Conservation (phyloP, 2,888 invertebrate genomes). For the Andrena bicolor region DNA sequence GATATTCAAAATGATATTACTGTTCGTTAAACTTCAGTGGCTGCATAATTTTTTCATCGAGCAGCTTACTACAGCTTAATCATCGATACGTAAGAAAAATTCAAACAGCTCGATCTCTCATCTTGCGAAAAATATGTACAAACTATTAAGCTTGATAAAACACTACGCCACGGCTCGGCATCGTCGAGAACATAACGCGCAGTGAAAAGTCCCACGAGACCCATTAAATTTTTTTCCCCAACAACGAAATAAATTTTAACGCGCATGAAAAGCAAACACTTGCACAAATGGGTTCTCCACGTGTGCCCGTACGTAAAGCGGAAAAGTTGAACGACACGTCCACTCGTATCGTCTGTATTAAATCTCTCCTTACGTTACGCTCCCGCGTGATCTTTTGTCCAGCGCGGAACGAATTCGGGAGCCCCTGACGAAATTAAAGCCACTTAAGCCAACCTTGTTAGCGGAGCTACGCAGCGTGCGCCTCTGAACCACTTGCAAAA, state of each 20-base stretch:
- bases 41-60: constrained; percentile 21
- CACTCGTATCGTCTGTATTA: not conserved
- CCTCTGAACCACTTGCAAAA: not conserved
- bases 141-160: not conserved
- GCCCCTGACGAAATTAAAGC: not conserved
- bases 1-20: constrained; percentile 10
- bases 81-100: not conserved
- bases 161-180: not conserved
- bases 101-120: not conserved
- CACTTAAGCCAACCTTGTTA: constrained; percentile 3
- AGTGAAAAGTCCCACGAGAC: constrained; percentile 9
- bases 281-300: not conserved
- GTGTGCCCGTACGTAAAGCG: not conserved
- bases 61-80: not conserved
- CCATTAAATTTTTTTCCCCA: constrained; percentile 5
- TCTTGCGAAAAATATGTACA: not conserved
- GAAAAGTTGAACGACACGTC: not conserved
- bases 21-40: constrained; percentile 10
- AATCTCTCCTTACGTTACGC: not conserved
- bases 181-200: not conserved
- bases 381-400: not conserved
- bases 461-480: constrained; percentile 9
- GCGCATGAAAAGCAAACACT: constrained; percentile 15
- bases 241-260: constrained; percentile 11
- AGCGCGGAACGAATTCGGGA: not conserved